Percentiles rank a stretch among this genome's conserved stretches.
phyloP scores from a whole-genome alignment of 1,140 invertebrate genomes.

The Macrocentrus cingulum region DNA sequence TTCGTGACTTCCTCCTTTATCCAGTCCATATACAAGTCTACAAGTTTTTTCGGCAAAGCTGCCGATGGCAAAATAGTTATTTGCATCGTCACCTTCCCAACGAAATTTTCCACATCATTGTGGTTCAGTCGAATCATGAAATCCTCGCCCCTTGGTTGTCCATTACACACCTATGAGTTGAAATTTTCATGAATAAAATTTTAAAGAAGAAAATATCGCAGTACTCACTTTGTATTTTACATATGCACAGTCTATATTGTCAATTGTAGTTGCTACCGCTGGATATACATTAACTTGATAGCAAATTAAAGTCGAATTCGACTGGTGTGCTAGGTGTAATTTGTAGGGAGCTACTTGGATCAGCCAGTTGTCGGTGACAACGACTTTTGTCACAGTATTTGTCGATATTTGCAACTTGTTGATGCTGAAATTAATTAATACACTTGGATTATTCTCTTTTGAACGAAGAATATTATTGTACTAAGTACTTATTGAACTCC shows the following conservation, averaged over 20 bases:
- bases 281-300: constrained; percentile 75
- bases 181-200: constrained; percentile 10
- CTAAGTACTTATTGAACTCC: constrained; percentile 71
- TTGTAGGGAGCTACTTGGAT: constrained; percentile 79
- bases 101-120: constrained; percentile 75
- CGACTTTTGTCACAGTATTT: constrained; percentile 69
- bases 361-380: constrained; percentile 88
- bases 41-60: constrained; percentile 75
- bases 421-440: constrained; percentile 60
- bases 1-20: constrained; percentile 75
- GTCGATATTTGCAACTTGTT: constrained; percentile 71
- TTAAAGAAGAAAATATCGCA: too few species aligned
- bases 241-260: constrained; percentile 76
- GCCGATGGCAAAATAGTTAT: constrained; percentile 77
- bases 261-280: constrained; percentile 65
- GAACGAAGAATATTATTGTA: constrained; percentile 16
- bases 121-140: constrained; percentile 63
- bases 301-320: constrained; percentile 73
- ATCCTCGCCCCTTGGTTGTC: constrained; percentile 18
- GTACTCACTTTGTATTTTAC: constrained; percentile 61
- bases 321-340: constrained; percentile 75
- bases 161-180: constrained; percentile 52
- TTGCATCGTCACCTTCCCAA: constrained; percentile 72
- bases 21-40: constrained; percentile 81
- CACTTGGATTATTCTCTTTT: too few species aligned